These are phyloP conservation scores for Aegithalos caudatus DNA, from an alignment of 2,113 vertebrate genomes.

Conservation along the genomic window DNA sequence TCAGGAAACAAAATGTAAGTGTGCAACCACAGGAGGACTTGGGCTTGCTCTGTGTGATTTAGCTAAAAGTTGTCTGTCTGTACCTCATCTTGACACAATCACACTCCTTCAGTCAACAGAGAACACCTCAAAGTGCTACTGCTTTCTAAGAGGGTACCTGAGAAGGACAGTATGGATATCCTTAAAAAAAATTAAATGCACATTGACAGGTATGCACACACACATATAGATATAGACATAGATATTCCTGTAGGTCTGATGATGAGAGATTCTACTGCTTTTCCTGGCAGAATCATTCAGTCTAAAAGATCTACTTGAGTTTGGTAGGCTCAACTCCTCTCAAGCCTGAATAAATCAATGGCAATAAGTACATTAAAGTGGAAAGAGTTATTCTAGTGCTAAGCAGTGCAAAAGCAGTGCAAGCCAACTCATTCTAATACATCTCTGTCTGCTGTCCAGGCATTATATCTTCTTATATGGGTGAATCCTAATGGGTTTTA, in stretches of 20 bases:
- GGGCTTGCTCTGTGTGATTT: neutral
- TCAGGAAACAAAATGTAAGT: neutral
- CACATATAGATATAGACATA: neutral
- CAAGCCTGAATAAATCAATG: slow-evolving; percentile 12
- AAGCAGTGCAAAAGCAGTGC: neutral
- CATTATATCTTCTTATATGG: neutral
- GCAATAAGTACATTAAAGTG: slow-evolving; percentile 11
- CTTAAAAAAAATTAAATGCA: neutral
- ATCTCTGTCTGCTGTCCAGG: neutral
- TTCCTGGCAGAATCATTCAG: neutral
- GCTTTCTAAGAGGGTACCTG: neutral
- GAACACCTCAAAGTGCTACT: neutral
- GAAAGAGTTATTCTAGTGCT: neutral
- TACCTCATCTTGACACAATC: neutral
- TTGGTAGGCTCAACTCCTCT: neutral
- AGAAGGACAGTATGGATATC: neutral
- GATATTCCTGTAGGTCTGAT: neutral
- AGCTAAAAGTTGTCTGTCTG: neutral
- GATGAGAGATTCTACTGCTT: neutral
- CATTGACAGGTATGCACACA: neutral
- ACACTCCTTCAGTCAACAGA: neutral
- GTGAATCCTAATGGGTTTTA: neutral
- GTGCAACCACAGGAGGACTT: neutral
- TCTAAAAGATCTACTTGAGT: neutral
- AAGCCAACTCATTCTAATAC: neutral